phyloP scores from a whole-genome alignment of 1,140 invertebrate species.

The Penaeus indicus region DNA sequence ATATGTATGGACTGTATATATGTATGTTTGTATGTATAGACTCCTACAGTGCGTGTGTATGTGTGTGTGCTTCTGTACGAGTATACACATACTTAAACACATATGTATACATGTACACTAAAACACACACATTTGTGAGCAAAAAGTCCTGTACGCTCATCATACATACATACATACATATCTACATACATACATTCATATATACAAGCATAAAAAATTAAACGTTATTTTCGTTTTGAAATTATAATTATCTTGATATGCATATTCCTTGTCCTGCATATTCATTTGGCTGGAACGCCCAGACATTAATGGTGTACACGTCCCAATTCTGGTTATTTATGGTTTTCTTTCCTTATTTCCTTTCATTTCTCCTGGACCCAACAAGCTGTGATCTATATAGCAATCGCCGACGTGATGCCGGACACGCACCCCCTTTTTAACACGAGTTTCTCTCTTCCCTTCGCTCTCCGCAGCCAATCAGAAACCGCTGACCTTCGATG shows the following conservation, averaged over 20 bases:
- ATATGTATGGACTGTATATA: background rate
- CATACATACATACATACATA: slow-evolving; percentile 21
- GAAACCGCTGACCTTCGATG: slow-evolving; percentile 95
- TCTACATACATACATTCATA: slow-evolving; percentile 24
- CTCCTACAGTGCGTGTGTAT: slow-evolving; percentile 8
- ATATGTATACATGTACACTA: slow-evolving; percentile 23
- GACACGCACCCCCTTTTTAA: background rate
- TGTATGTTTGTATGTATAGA: slow-evolving; percentile 17
- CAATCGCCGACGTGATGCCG: background rate
- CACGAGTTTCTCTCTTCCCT: background rate
- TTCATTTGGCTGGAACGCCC: too few species aligned
- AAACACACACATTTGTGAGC: slow-evolving; percentile 11
- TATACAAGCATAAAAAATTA: slow-evolving; percentile 9
- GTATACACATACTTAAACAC: slow-evolving; percentile 28
- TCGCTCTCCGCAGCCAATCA: slow-evolving; percentile 78
- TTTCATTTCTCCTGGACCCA: background rate
- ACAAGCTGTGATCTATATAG: background rate
- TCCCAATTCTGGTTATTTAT: background rate
- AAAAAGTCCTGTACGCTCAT: background rate
- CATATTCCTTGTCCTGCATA: background rate
- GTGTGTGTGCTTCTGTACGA: background rate
- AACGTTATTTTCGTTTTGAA: too few species aligned
- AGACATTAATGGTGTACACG: too few species aligned
- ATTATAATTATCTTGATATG: slow-evolving; percentile 13
- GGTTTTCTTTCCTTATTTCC: background rate